A percentile compares a stretch with the other conserved stretches of the same genome.
These are phyloP conservation scores for Tineola bisselliella DNA, from an alignment of 2,888 invertebrate species.

Conservation along the genomic window DNA sequence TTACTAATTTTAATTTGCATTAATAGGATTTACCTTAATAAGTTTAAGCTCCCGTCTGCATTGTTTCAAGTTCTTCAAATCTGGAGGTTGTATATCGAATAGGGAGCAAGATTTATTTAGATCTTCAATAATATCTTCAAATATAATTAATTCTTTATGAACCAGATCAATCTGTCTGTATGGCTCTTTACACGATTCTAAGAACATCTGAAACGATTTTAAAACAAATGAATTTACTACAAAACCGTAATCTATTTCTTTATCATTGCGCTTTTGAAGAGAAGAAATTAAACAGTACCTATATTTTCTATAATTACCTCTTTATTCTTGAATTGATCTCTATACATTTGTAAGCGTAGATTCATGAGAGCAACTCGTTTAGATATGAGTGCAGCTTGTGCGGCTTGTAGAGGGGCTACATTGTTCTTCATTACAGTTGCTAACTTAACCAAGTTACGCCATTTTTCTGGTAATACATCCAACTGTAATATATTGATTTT, in stretches of 20 bases:
- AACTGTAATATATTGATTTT: slow-evolving; percentile 39
- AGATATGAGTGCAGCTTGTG: slow-evolving; percentile 87
- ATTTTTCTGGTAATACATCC: slow-evolving; percentile 86
- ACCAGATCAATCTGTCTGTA: slow-evolving; percentile 77
- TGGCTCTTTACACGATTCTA: slow-evolving; percentile 72
- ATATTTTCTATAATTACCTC: slow-evolving; percentile 29
- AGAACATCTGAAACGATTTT: slow-evolving; percentile 57
- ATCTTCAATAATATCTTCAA: slow-evolving; percentile 74
- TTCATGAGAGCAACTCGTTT: slow-evolving; percentile 85
- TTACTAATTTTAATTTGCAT: too few relatives aligned
- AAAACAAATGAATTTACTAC: background rate
- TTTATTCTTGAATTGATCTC: slow-evolving; percentile 75
- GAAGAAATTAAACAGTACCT: too few relatives aligned
- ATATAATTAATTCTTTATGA: slow-evolving; percentile 69
- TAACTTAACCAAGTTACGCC: slow-evolving; percentile 86
- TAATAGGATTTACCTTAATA: slow-evolving; percentile 66
- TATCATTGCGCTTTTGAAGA: too few relatives aligned
- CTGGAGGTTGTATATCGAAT: slow-evolving; percentile 88
- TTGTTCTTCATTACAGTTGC: slow-evolving; percentile 85
- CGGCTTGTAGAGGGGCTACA: slow-evolving; percentile 88
- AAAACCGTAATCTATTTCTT: too few relatives aligned
- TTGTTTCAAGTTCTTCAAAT: slow-evolving; percentile 78
- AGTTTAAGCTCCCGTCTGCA: slow-evolving; percentile 81
- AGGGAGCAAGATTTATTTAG: slow-evolving; percentile 79
- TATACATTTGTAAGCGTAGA: slow-evolving; percentile 78